Percentiles rank a stretch among this genome's conserved stretches.
phyloP scores from a whole-genome alignment of 2,888 invertebrate genomes.

The Steinernema hermaphroditum region DNA sequence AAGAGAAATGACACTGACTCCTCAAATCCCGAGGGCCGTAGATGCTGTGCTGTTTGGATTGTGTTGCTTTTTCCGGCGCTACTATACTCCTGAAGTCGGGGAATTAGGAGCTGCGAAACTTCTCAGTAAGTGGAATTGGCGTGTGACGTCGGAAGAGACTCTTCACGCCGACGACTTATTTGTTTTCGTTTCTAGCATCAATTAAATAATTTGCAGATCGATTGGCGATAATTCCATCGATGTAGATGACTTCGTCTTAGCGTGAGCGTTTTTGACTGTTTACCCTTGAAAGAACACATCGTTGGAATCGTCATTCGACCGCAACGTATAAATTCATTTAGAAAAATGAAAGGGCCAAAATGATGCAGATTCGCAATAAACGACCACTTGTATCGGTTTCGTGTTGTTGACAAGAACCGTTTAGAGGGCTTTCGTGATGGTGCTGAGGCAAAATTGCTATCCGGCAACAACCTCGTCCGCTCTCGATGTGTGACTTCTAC shows the following conservation, averaged over 20 bases:
- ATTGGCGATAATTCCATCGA: not conserved
- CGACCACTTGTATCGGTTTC: not conserved
- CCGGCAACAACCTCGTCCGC: slow-evolving; percentile 5
- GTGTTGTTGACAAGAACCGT: not conserved
- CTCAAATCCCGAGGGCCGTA: too few species aligned
- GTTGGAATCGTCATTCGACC: not conserved
- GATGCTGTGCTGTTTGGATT: too few species aligned
- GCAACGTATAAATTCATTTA: too few species aligned
- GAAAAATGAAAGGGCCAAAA: too few species aligned
- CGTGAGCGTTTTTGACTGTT: not conserved
- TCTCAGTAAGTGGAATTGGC: too few species aligned
- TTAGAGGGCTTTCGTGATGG: not conserved
- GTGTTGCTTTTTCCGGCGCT: too few species aligned
- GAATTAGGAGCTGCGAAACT: too few species aligned
- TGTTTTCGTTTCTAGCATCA: not conserved
- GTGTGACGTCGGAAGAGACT: not conserved
- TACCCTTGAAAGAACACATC: not conserved
- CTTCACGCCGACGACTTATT: not conserved
- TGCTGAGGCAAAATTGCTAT: not conserved
- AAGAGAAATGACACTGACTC: too few species aligned
- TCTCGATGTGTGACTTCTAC: too few species aligned
- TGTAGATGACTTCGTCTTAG: not conserved
- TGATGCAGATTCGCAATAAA: not conserved
- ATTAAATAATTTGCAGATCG: not conserved
- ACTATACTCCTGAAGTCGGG: too few species aligned